These are phyloP conservation scores for Dynastes grantii DNA, from an alignment of 2,888 invertebrate genomes.

Conservation along the genomic window DNA sequence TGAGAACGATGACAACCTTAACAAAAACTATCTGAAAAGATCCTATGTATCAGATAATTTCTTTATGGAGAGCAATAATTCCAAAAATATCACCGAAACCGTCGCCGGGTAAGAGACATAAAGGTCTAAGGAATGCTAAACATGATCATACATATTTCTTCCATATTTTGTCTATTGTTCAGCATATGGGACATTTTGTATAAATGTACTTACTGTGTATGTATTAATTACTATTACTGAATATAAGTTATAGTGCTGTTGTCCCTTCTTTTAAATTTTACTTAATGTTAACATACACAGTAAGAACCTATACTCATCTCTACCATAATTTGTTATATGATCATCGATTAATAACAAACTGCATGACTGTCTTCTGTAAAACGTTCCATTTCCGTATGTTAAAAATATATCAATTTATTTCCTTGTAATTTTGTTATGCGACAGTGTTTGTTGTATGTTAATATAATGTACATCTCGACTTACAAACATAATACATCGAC, in stretches of 20 bases:
- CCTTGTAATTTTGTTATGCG: too few species aligned
- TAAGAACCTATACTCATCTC: too few species aligned
- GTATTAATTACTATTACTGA: too few species aligned
- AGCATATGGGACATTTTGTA: background rate
- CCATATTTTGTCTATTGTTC: background rate
- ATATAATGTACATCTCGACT: too few species aligned
- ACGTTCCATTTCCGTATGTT: too few species aligned
- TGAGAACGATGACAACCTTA: conserved; percentile 63
- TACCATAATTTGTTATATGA: too few species aligned
- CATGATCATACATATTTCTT: conserved; percentile 16
- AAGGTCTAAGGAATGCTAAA: conserved; percentile 45
- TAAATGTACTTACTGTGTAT: background rate
- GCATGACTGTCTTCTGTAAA: too few species aligned
- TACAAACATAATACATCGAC: too few species aligned
- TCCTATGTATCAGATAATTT: conserved; percentile 71
- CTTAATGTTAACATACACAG: too few species aligned
- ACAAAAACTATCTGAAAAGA: conserved; percentile 70
- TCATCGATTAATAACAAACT: too few species aligned
- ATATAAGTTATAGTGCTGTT: background rate
- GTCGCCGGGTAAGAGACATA: conserved; percentile 22
- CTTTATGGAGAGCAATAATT: conserved; percentile 67
- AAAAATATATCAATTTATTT: too few species aligned
- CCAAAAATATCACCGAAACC: conserved; percentile 62
- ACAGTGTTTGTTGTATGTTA: too few species aligned
- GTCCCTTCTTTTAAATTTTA: background rate